Base-by-base conservation (phyloP, 2,888 invertebrate species). In the Dynastes grantii region DNA sequence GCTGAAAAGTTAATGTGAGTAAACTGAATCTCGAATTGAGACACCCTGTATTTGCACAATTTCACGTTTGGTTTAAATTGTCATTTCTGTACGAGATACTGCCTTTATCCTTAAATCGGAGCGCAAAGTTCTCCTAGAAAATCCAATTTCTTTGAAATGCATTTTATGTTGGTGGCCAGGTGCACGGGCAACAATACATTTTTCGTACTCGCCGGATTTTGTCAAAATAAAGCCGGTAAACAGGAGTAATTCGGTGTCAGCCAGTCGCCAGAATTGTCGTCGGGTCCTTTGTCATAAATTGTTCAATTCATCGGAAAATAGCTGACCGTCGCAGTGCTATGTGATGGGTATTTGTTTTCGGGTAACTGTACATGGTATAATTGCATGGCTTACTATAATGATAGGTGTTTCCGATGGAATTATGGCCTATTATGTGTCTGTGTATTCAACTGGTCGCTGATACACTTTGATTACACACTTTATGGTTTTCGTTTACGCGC, bases 301-400 rank as follows among this genome's bases (percentile, higher is more conserved):
- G 80, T 81, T 81, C 80, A 81, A 81, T 81, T 81, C 81, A 80
- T 80, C 78, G 81, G 81, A 79, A 81, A 81, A 78, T 78, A 71
- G 78, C 73, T 78, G 78, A 71, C 71, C 77, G 70, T 70, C 63
- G 70, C 77, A 71, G 61, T 37, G 51, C 49, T 78, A 61, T 64
- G 55, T 16, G 32, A 37, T 22, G n/a, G 45, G 40, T 64, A 53
- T 73, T 68, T 71, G 71, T 78, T 78, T 78, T 64, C 53, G 73
- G 61, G 55, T 78, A 78, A 71, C 73, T 73, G 78, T 71, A 73
- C 73, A 55, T 13, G 51, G 73, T 73, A 78, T 78, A 78, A 78
- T 73, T 78, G 73, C 64, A 63, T 64, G 78, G 78, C 73, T 71
- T 64, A 73, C 78, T 73, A 53, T 78, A 73, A 71, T 73, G 71